Base-by-base conservation (phyloP, 2,797 vertebrate species). In the Crocodylus rhombifer region DNA sequence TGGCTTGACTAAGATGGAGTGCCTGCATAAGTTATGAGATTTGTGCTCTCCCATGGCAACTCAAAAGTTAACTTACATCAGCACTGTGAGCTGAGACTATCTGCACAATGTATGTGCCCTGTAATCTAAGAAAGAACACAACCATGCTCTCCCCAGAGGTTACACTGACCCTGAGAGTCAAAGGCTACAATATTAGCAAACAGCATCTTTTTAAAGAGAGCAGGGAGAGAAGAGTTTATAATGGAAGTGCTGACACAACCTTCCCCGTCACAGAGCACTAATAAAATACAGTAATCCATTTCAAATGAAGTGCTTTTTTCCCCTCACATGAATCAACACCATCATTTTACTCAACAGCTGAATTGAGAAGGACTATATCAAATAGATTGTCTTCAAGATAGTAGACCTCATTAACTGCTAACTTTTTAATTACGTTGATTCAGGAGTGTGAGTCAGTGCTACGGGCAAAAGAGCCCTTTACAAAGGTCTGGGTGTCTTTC, bases 1-100 rank as follows among this genome's bases (percentile, higher is more conserved):
- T 93, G 82, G 2, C 36, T 86, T 61, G 28, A 74, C 87, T 79
- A 80, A 87, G 92, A 94, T 7, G 61, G 28, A 82, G 55, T 78
- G 25, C 14, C 36, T 14, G 25, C 42, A 42, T 60, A 82, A 74
- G 23, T 5, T 84, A 56, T 5, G 79, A 25, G 4, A 62, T 92
- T 26, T 8, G 74, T 64, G 76, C 84, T 77, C 42, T 84, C 42
- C 14, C 10, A 23, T 3, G 13, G 8, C 42, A 94, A 77, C 20
- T 65, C 86, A 76, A 86, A 89, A 78, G 80, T 58, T 75, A 56
- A 80, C 51, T 23, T 76, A 12, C 1, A 2, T 67, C 78, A 91
- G n/a, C 58, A 77, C 17, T 76, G 33, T 58, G 18, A 12, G 5
- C 84, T 84, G 36, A 1, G 2, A 90, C 21, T 23, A 51, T 63